Evolutionary conservation across 2,113 vertebrate genomes (phyloP), one percentile per base, ranked within the genome.

Genomic region (Oryzias javanicus): DNA sequence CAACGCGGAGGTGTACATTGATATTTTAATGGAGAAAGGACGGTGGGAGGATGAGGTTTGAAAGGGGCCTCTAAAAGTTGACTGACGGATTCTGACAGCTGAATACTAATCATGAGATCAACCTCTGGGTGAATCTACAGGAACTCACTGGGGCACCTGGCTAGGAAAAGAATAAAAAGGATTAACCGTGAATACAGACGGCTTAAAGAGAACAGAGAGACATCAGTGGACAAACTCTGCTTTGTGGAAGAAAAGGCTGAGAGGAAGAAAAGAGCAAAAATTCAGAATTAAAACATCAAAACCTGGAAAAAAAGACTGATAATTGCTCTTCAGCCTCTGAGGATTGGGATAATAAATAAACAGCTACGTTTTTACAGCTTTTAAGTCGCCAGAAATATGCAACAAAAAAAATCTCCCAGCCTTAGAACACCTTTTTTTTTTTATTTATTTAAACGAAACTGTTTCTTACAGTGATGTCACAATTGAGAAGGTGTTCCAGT

Each of bases 91-190:
- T 86, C 84, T 90, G 87, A 88, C 89, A 88, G 74, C 69, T 80
- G 92, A 91, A 92, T 93, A 92, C 89, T 90, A 92, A 93, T 92
- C 85, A 90, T 72, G 76, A 91, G 90, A 93, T 92, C 89, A 90
- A 88, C 84, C 87, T 82, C 82, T 84, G 84, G 77, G 84, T 87
- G 86, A 89, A 88, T 90, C 88, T 86, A 88, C 85, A 87, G 87
- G 86, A 90, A 91, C 89, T 88, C 80, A 68, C 78, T 86, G 81
- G 88, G 88, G 85, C 81, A 86, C 80, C 76, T 77, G 79, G 74
- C 81, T 86, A 80, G 65, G 81, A 85, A 88, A 88, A 89, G 87
- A 86, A 89, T 88, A 89, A 82, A 81, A 70, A 76, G 89, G 90
- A 92, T 92, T 91, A 91, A 84, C 73, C 86, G 78, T 92, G 87